These are phyloP conservation scores for Perizoma flavofasciatum DNA, from an alignment of 2,888 invertebrate species.

Conservation along the genomic window DNA sequence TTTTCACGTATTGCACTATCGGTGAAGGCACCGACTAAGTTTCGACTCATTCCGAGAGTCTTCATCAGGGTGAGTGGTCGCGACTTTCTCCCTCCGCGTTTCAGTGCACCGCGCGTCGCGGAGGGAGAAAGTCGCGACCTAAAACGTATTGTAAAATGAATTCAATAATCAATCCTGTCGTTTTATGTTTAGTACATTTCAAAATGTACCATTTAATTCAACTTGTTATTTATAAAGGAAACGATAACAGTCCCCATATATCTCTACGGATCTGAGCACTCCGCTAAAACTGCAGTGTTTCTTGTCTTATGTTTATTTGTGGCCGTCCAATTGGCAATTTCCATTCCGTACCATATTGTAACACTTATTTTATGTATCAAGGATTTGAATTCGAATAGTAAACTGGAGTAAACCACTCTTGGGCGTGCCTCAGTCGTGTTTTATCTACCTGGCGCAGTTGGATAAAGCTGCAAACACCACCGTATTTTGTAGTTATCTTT, in stretches of 20 bases:
- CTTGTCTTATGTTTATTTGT: slow-evolving; percentile 24
- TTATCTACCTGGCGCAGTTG: slow-evolving; percentile 52
- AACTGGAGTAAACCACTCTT: slow-evolving; percentile 40
- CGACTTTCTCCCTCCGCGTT: too few relatives aligned
- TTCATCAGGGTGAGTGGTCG: too few relatives aligned
- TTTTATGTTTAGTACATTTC: slow-evolving; percentile 18
- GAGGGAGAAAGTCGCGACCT: too few relatives aligned
- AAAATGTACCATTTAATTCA: slow-evolving; percentile 23
- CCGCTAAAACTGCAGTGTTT: slow-evolving; percentile 7
- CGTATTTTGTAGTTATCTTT: too few relatives aligned
- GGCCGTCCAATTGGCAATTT: slow-evolving; percentile 39
- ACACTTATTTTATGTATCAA: slow-evolving; percentile 33
- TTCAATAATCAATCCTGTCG: slow-evolving; percentile 16
- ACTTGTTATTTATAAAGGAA: slow-evolving; percentile 27
- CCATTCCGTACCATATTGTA: slow-evolving; percentile 25
- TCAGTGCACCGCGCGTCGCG: too few relatives aligned
- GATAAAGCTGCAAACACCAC: slow-evolving; percentile 14
- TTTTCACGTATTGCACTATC: too few relatives aligned
- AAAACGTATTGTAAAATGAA: too few relatives aligned
- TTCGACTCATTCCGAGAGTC: too few relatives aligned
- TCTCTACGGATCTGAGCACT: slow-evolving; percentile 7
- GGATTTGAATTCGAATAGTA: slow-evolving; percentile 34
- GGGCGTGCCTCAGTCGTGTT: slow-evolving; percentile 46
- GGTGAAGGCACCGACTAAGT: too few relatives aligned
- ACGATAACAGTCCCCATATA: slow-evolving; percentile 28